Evolutionary conservation across 2,888 invertebrate genomes (phyloP).

Genomic region (Pheosia gnoma): DNA sequence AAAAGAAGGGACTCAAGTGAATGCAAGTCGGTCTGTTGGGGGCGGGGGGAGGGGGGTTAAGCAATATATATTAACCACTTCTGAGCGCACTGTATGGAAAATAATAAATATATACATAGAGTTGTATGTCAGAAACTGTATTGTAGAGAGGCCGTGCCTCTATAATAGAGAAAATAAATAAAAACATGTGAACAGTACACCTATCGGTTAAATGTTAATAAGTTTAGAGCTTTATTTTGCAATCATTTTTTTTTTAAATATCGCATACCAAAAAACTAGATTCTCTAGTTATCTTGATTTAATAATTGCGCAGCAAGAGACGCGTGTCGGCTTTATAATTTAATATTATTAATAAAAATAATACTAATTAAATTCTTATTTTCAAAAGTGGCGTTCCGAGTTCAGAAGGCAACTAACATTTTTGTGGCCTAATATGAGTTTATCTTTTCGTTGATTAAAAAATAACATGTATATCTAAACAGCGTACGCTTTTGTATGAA

Average conservation of each 20-base stretch:
- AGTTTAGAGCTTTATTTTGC: constrained; percentile 4
- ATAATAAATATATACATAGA: constrained; percentile 33
- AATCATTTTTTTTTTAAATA: background rate
- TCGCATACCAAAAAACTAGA: background rate
- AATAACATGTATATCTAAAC: constrained; percentile 7
- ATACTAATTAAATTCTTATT: background rate
- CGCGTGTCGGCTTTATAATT: no score
- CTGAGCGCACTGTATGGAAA: constrained; percentile 39
- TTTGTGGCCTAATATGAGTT: constrained; percentile 26
- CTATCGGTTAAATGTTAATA: background rate
- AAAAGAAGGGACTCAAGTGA: constrained; percentile 78
- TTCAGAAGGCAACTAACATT: background rate
- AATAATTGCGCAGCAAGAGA: background rate
- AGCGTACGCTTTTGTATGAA: constrained; percentile 21
- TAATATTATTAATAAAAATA: no score
- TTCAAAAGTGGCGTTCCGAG: background rate
- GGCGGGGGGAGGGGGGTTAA: constrained; percentile 41
- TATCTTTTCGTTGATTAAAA: constrained; percentile 15
- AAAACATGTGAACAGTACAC: background rate
- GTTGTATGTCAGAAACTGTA: constrained; percentile 28
- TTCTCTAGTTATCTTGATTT: background rate
- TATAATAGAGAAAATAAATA: background rate
- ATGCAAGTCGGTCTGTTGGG: constrained; percentile 50
- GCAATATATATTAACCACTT: constrained; percentile 40
- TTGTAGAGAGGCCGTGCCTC: constrained; percentile 29